Conservation (phyloP, 2,888 invertebrate genomes). For the Sthenelais limicola region DNA sequence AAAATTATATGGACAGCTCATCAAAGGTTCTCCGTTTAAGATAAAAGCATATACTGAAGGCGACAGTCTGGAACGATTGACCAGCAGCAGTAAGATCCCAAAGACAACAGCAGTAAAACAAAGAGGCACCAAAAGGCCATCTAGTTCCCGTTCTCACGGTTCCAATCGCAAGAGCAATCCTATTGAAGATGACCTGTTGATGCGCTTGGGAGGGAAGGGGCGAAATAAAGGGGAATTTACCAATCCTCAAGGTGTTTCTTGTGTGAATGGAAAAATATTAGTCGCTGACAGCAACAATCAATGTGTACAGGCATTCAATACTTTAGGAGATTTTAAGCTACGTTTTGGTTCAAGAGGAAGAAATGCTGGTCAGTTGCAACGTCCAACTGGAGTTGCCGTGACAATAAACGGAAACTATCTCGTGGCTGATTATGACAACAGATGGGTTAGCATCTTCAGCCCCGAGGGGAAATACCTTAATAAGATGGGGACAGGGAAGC, state of each 20-base stretch:
- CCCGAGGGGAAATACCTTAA: conserved; percentile 74
- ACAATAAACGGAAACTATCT: conserved; percentile 73
- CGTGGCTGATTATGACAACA: conserved; percentile 76
- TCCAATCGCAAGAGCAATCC: conserved; percentile 70
- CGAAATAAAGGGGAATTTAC: conserved; percentile 75
- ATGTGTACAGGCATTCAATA: conserved; percentile 69
- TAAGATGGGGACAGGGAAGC: conserved; percentile 73
- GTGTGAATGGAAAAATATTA: conserved; percentile 71
- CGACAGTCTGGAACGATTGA: conserved; percentile 61
- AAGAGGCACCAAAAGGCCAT: conserved; percentile 70
- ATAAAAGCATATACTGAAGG: conserved; percentile 65
- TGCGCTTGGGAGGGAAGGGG: conserved; percentile 74
- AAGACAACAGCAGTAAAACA: conserved; percentile 70
- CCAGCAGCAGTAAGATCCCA: conserved; percentile 65
- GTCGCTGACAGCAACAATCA: conserved; percentile 75
- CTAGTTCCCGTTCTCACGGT: conserved; percentile 71
- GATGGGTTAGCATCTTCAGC: conserved; percentile 74
- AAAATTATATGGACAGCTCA: conserved; percentile 71
- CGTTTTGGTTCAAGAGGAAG: conserved; percentile 73
- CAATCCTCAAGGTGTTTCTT: conserved; percentile 75
- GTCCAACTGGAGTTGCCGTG: conserved; percentile 75
- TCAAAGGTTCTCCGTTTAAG: conserved; percentile 73
- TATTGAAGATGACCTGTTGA: conserved; percentile 74
- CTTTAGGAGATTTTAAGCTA: conserved; percentile 73
- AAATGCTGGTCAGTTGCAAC: conserved; percentile 74